These are phyloP conservation scores for Cyprinodon tularosa DNA, from an alignment of 2,113 vertebrate genomes.

Conservation along the genomic window DNA sequence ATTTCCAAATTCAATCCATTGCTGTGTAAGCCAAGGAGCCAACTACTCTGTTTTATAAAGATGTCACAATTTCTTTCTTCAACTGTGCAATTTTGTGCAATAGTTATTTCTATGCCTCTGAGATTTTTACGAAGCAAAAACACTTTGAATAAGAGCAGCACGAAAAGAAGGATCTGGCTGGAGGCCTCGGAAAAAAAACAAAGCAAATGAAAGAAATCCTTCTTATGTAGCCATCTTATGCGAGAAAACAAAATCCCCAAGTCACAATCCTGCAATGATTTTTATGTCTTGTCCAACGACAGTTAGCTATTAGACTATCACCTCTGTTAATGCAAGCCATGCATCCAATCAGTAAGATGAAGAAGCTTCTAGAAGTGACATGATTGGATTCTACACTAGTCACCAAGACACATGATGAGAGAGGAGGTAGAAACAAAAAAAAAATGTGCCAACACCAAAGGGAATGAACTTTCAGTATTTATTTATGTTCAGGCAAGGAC, in stretches of 20 bases:
- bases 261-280: slow-evolving; percentile 52
- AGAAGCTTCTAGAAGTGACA: slow-evolving; percentile 64
- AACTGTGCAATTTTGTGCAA: slow-evolving; percentile 37
- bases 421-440: neutral
- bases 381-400: slow-evolving; percentile 68
- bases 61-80: slow-evolving; percentile 33
- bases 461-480: slow-evolving; percentile 56
- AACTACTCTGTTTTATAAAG: slow-evolving; percentile 22
- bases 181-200: slow-evolving; percentile 43
- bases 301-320: slow-evolving; percentile 51
- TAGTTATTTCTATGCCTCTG: slow-evolving; percentile 36
- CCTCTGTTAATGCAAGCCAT: slow-evolving; percentile 56
- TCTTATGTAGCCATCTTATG: slow-evolving; percentile 58
- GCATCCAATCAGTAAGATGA: slow-evolving; percentile 68
- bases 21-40: neutral
- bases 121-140: slow-evolving; percentile 36
- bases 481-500: slow-evolving; percentile 34
- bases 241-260: slow-evolving; percentile 55
- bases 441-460: slow-evolving; percentile 45
- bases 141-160: slow-evolving; percentile 49
- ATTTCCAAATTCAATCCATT: neutral
- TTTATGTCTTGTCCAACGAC: slow-evolving; percentile 49
- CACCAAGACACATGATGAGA: slow-evolving; percentile 22
- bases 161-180: slow-evolving; percentile 49
- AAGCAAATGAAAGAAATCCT: slow-evolving; percentile 59